Conservation (phyloP, 1,140 invertebrate genomes). For the Bombus huntii region DNA sequence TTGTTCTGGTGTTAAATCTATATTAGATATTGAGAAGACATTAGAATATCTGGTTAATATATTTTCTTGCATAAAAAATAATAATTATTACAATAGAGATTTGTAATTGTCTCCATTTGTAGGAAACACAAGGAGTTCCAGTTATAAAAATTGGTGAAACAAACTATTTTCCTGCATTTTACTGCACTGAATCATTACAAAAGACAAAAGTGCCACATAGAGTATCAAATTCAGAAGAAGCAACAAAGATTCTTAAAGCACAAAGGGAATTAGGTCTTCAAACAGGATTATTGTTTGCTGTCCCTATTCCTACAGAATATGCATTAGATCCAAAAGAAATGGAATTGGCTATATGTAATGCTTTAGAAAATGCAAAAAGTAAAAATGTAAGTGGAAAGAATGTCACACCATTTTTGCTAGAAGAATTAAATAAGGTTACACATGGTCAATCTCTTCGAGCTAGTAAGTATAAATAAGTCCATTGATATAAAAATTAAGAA, state of each 20-base stretch:
- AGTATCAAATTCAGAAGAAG: conserved; percentile 85
- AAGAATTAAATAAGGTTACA: conserved; percentile 90
- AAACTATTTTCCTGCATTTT: conserved; percentile 94
- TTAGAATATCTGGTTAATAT: conserved; percentile 94
- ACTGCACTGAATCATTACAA: conserved; percentile 87
- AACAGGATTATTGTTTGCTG: conserved; percentile 94
- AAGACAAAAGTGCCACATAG: conserved; percentile 87
- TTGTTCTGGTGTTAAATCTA: conserved; percentile 98
- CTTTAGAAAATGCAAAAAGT: conserved; percentile 86
- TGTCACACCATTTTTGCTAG: conserved; percentile 95
- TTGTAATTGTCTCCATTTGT: conserved; percentile 36
- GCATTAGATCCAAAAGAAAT: conserved; percentile 86
- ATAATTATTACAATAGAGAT: background rate
- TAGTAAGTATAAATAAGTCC: conserved; percentile 84
- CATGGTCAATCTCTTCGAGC: conserved; percentile 90
- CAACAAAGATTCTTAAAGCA: conserved; percentile 87
- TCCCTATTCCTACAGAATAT: conserved; percentile 92
- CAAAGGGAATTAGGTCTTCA: conserved; percentile 85
- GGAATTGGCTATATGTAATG: conserved; percentile 88
- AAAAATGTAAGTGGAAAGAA: conserved; percentile 91
- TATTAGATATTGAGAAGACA: conserved; percentile 96
- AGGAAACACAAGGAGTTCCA: conserved; percentile 97
- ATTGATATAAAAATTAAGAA: background rate
- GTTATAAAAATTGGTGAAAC: conserved; percentile 89
- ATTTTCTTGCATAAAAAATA: background rate